Percentiles rank a stretch among this genome's conserved stretches.
Conservation (phyloP, 2,113 vertebrate species). For the Thamnaconus septentrionalis region DNA sequence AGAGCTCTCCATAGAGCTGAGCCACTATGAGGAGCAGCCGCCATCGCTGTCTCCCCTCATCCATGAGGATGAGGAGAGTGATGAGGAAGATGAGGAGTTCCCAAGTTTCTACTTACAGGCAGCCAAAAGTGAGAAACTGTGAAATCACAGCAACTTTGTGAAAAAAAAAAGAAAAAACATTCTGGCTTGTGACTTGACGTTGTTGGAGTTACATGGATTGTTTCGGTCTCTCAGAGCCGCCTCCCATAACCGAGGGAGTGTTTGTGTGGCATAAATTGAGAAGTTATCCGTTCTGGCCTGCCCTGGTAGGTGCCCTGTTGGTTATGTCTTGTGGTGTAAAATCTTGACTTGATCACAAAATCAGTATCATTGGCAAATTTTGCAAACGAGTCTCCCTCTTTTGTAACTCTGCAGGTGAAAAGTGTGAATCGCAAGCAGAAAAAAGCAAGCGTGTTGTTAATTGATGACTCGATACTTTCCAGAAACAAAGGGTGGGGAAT, state of each 20-base stretch:
- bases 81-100: constrained; percentile 68
- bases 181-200: too few species aligned
- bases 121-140: constrained; percentile 58
- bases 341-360: background rate
- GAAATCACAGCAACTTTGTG: too few species aligned
- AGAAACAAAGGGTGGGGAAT: constrained; percentile 80
- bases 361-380: too few species aligned
- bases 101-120: constrained; percentile 67
- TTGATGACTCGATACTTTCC: constrained; percentile 73
- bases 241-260: constrained; percentile 62
- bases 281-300: constrained; percentile 76
- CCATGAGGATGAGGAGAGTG: constrained; percentile 55
- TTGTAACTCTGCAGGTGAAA: constrained; percentile 79
- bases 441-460: constrained; percentile 84
- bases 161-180: background rate
- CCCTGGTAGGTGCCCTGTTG: constrained; percentile 58
- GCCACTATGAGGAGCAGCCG: constrained; percentile 51
- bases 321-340: background rate
- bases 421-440: constrained; percentile 78
- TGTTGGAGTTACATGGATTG: background rate
- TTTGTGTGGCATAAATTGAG: constrained; percentile 78
- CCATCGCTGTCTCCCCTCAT: constrained; percentile 25
- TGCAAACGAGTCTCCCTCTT: background rate
- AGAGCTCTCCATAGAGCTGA: constrained; percentile 73
- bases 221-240: constrained; percentile 62